These are phyloP conservation scores for Trimorus sp. DNA, from an alignment of 2,888 invertebrate species.

Conservation along the genomic window DNA sequence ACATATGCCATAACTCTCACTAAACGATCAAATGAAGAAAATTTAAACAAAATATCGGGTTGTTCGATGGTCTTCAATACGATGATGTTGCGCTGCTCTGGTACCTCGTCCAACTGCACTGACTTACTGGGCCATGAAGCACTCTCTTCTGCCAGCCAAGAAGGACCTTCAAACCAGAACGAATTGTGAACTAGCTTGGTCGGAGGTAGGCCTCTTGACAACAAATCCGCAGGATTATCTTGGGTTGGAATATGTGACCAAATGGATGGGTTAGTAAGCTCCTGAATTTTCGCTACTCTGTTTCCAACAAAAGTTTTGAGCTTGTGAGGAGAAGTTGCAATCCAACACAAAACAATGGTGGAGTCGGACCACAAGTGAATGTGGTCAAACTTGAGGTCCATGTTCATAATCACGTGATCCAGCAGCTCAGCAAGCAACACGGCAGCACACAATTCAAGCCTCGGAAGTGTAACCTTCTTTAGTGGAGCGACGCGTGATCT, in stretches of 20 bases:
- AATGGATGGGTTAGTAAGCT: neutral
- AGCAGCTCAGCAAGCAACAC: neutral
- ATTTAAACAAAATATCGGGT: too few relatives aligned
- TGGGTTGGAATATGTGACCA: too few relatives aligned
- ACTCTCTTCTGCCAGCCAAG: too few relatives aligned
- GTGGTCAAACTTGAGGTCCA: neutral
- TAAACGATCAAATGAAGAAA: too few relatives aligned
- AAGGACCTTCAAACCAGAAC: too few relatives aligned
- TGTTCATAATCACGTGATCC: neutral
- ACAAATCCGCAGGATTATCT: slow-evolving; percentile 13
- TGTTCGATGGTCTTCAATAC: too few relatives aligned
- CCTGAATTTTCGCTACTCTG: neutral
- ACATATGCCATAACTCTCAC: too few relatives aligned
- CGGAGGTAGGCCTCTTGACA: neutral
- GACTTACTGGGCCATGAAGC: too few relatives aligned
- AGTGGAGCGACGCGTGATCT: slow-evolving; percentile 9
- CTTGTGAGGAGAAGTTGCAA: neutral
- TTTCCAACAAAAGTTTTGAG: slow-evolving; percentile 11
- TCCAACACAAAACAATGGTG: slow-evolving; percentile 14
- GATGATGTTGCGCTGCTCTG: too few relatives aligned
- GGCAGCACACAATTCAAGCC: slow-evolving; percentile 8
- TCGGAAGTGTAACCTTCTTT: neutral
- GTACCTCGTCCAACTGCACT: too few relatives aligned
- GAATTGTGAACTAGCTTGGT: too few relatives aligned
- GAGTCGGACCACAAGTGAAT: slow-evolving; percentile 15